phyloP scores from a whole-genome alignment of 2,113 vertebrate genomes.

The Calyptommatus sinebrachiatus region DNA sequence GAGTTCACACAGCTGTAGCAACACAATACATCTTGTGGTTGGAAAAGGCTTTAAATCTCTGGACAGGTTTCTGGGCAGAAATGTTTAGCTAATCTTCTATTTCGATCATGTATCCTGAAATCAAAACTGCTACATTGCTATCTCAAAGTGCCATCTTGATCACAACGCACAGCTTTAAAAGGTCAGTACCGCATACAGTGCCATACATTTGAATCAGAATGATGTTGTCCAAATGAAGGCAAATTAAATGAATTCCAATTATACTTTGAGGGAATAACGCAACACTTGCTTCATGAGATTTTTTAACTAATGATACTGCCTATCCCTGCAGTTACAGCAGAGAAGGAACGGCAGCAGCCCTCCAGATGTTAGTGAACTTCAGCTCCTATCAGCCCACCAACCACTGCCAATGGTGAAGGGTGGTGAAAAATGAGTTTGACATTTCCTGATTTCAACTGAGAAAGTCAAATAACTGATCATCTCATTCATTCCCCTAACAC shows the following conservation, averaged over 20 bases:
- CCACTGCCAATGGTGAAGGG: background rate
- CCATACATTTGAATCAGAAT: background rate
- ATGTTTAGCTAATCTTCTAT: constrained; percentile 5
- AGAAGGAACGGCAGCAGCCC: background rate
- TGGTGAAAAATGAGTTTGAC: background rate
- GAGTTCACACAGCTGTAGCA: constrained; percentile 9
- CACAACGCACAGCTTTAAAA: background rate
- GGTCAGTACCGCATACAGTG: background rate
- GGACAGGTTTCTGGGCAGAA: background rate
- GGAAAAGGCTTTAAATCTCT: background rate
- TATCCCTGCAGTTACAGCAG: background rate
- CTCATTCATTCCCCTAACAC: background rate
- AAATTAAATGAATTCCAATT: background rate
- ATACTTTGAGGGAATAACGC: background rate
- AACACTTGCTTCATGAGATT: background rate
- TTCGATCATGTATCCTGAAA: background rate
- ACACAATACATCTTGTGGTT: background rate
- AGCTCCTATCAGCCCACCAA: background rate
- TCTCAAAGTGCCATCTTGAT: background rate
- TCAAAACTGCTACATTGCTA: background rate
- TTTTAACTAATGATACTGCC: background rate
- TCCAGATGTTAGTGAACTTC: background rate
- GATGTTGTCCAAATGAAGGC: background rate
- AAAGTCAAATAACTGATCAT: background rate
- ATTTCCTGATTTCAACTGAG: background rate